phyloP scores from a whole-genome alignment of 2,888 invertebrate genomes.

The Drosophila cognata region DNA sequence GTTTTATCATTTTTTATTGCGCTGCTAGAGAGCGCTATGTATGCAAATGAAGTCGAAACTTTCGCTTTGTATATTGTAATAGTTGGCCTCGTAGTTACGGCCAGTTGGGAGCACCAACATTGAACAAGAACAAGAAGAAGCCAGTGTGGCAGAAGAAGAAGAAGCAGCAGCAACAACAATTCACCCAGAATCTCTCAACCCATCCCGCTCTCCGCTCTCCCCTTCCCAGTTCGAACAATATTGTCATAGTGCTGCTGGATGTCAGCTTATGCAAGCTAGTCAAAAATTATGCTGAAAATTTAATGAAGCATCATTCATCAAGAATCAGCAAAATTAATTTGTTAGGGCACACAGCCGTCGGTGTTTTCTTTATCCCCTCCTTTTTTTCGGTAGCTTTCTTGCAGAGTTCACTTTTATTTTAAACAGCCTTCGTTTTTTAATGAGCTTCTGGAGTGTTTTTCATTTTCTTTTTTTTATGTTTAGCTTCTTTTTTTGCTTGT shows the following conservation, averaged over 20 bases:
- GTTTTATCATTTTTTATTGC: conserved; percentile 83
- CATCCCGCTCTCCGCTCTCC: not conserved
- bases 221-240: conserved; percentile 17
- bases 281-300: conserved; percentile 10
- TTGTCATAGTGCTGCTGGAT: conserved; percentile 37
- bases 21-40: conserved; percentile 82
- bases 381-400: conserved; percentile 6
- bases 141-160: not conserved
- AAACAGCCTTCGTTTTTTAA: conserved; percentile 60
- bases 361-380: not conserved
- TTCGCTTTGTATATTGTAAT: conserved; percentile 66
- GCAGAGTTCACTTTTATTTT: conserved; percentile 33
- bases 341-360: conserved; percentile 20
- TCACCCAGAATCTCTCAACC: not conserved
- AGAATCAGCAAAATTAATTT: conserved; percentile 17
- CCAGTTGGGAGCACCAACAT: conserved; percentile 41
- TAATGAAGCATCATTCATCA: conserved; percentile 4
- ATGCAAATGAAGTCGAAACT: conserved; percentile 83
- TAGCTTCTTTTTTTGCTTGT: conserved; percentile 65
- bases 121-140: not conserved
- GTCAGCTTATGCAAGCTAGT: conserved; percentile 23
- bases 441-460: conserved; percentile 55
- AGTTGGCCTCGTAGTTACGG: conserved; percentile 64
- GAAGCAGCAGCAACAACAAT: not conserved
- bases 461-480: conserved; percentile 26